These are phyloP conservation scores for Albula goreensis DNA, from an alignment of 2,113 vertebrate genomes.

Conservation along the genomic window DNA sequence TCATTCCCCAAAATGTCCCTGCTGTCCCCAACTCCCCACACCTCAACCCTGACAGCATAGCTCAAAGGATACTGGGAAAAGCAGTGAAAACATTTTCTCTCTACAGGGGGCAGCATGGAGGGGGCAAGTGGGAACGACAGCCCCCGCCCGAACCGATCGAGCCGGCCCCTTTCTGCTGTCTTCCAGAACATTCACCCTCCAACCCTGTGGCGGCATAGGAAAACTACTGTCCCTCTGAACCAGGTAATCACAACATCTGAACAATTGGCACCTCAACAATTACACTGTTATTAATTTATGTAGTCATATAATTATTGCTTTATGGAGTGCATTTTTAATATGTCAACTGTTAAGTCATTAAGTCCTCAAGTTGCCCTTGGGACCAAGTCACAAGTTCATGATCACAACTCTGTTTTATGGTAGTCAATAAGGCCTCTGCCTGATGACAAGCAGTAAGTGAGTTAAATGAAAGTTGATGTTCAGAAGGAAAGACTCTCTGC, in stretches of 20 bases:
- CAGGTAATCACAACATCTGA: slow-evolving; percentile 71
- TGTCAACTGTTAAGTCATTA: too few relatives aligned
- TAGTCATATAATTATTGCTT: too few relatives aligned
- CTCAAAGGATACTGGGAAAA: background rate
- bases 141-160: slow-evolving; percentile 72
- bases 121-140: slow-evolving; percentile 41
- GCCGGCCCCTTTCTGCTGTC: slow-evolving; percentile 83
- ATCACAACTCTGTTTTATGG: too few relatives aligned
- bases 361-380: too few relatives aligned
- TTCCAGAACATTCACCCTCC: slow-evolving; percentile 90
- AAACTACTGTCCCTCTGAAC: slow-evolving; percentile 80
- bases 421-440: too few relatives aligned
- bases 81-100: background rate
- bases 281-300: too few relatives aligned
- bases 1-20: too few relatives aligned
- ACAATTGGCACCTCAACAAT: too few relatives aligned
- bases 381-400: too few relatives aligned
- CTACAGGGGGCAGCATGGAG: slow-evolving; percentile 49
- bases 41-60: background rate
- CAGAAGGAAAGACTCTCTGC: background rate
- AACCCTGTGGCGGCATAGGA: slow-evolving; percentile 87
- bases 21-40: background rate
- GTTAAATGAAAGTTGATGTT: background rate
- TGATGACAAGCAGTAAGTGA: too few relatives aligned
- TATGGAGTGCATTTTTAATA: too few relatives aligned